A percentile compares a stretch with the other conserved stretches of the same genome.
These are phyloP conservation scores for Columba livia DNA, from an alignment of 2,113 vertebrate species.

Conservation along the genomic window DNA sequence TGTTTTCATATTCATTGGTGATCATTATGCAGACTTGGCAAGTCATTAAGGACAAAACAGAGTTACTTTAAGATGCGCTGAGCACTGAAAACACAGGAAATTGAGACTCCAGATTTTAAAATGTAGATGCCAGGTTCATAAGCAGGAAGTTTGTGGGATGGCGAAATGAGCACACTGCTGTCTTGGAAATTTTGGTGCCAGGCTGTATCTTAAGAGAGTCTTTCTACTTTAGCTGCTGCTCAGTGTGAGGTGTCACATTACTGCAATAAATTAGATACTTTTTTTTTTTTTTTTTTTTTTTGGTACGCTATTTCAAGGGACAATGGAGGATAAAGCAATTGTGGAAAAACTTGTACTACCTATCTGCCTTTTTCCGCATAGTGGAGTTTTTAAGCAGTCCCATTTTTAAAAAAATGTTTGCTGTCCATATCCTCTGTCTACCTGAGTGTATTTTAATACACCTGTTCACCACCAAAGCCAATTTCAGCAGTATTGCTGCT, in stretches of 20 bases:
- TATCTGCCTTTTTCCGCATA: background rate
- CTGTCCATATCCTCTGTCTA: background rate
- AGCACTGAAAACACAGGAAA: background rate
- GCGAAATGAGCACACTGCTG: background rate
- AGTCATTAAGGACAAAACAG: background rate
- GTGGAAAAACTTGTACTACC: background rate
- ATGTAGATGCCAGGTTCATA: background rate
- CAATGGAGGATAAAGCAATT: background rate
- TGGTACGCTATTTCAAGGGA: background rate
- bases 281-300: background rate
- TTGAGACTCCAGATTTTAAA: background rate
- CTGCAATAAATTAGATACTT: background rate
- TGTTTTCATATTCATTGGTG: background rate
- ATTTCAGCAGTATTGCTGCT: background rate
- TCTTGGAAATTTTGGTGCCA: background rate
- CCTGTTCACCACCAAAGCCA: background rate
- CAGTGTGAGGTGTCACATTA: background rate
- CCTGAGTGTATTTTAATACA: constrained; percentile 1
- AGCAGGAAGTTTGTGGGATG: background rate
- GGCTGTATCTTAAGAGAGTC: background rate
- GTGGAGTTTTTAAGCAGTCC: background rate
- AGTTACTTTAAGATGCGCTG: background rate
- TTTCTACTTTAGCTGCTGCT: background rate
- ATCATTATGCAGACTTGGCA: background rate
- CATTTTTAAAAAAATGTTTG: background rate